These are phyloP conservation scores for Spodoptera littoralis DNA, from an alignment of 2,888 invertebrate species.

Conservation along the genomic window DNA sequence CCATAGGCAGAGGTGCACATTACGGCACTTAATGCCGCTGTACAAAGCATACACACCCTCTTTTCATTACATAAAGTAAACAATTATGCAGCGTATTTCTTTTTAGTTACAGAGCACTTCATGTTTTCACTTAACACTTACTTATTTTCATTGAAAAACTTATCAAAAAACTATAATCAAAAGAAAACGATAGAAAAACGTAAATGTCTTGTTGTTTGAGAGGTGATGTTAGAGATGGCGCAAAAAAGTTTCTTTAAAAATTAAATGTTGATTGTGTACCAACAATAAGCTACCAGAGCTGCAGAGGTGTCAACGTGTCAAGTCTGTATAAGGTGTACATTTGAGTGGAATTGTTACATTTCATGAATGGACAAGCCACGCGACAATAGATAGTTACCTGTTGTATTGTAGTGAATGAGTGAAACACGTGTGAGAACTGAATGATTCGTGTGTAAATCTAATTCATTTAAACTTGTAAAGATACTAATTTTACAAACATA, in stretches of 20 bases:
- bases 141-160: too few relatives aligned
- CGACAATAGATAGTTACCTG: slow-evolving; percentile 37
- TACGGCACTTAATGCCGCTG: too few relatives aligned
- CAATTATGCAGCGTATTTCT: too few relatives aligned
- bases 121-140: too few relatives aligned
- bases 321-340: slow-evolving; percentile 3
- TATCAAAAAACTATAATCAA: neutral
- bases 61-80: too few relatives aligned
- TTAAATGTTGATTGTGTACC: slow-evolving; percentile 31
- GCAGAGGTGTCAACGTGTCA: slow-evolving; percentile 19
- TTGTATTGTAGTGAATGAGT: slow-evolving; percentile 12
- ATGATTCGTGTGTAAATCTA: slow-evolving; percentile 6
- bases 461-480: neutral
- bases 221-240: too few relatives aligned
- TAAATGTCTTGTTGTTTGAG: too few relatives aligned
- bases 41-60: too few relatives aligned
- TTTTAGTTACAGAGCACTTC: too few relatives aligned
- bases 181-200: too few relatives aligned
- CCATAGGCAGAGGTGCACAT: too few relatives aligned
- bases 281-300: slow-evolving; percentile 22
- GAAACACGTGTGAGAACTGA: slow-evolving; percentile 12
- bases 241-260: slow-evolving; percentile 12
- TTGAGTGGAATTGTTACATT: slow-evolving; percentile 3
- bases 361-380: slow-evolving; percentile 23
- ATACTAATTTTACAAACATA: too few relatives aligned